Base-by-base conservation (phyloP, 1,140 invertebrate species). In the Leguminivora glycinivorella region DNA sequence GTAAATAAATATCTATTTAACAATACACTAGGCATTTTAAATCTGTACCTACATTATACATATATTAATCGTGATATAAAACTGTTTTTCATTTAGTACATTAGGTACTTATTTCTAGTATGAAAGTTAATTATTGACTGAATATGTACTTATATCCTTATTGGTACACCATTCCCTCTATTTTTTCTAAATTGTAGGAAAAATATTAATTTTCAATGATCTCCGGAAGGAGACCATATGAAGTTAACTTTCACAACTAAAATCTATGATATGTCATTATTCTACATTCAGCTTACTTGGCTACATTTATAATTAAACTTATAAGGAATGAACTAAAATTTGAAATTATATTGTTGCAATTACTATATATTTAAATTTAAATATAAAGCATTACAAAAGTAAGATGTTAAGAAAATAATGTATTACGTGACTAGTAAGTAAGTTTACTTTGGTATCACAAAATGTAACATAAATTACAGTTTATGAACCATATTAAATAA, bases 341-440 rank as follows among this genome's bases (percentile, higher is more conserved):
- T 22, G 7, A 52, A 29, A 17, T n/a, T 31, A 63, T 29, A 4
- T 31, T 31, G 5, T 17, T 19, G 58, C 26, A 63, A 63, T 63
- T 17, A 29, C 58, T 31, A 7, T 63, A 29, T 63, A 63, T 63
- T 63, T 63, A 1, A 17, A 29, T 29, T 5, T 7, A 63, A 63
- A 63, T 63, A 63, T 63, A 63, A 19, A 63, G 58, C 12, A 31
- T 63, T 63, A 63, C 58, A 63, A 17, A 47, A 47, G 34, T 43
- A 22, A 52, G 14, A 34, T 34, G n/a, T 63, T 63, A 26, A 26
- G 12, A 26, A 29, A 26, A 60, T 29, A 17, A 5, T n/a, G n/a
- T 52, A 3, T 52, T 52, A 9, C 19, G 7, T 0, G 43, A 17
- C 17, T n/a, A 29, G 24, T 60, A 60, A n/a, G n/a, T n/a, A n/a